phyloP scores from a whole-genome alignment of 2,888 invertebrate genomes.

The Phengaris alcon region DNA sequence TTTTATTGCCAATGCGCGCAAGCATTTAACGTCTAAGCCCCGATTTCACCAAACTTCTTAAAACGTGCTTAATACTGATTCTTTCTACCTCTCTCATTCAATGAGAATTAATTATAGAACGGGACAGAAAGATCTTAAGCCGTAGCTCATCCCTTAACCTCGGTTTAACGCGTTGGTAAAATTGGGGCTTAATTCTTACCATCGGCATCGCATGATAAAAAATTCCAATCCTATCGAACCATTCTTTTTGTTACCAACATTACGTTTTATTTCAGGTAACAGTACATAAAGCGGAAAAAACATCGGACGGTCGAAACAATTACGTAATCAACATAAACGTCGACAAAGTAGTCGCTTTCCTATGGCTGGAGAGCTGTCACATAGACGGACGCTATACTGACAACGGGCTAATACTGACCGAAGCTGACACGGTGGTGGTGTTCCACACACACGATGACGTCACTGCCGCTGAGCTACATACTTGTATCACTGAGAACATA shows the following conservation, averaged over 20 bases:
- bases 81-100: no score
- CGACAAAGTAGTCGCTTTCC: slow-evolving; percentile 81
- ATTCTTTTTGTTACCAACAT: not conserved
- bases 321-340: slow-evolving; percentile 55
- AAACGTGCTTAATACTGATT: no score
- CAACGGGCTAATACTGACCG: slow-evolving; percentile 84
- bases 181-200: no score
- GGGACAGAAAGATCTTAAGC: no score
- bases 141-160: no score
- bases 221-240: no score
- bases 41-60: no score
- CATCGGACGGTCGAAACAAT: slow-evolving; percentile 28
- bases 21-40: no score
- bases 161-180: no score
- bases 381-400: slow-evolving; percentile 84
- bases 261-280: slow-evolving; percentile 49
- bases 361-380: slow-evolving; percentile 82
- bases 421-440: slow-evolving; percentile 43
- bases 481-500: not conserved
- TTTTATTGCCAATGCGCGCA: no score
- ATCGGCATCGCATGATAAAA: no score
- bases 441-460: slow-evolving; percentile 47
- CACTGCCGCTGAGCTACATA: slow-evolving; percentile 46
- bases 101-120: no score
- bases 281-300: slow-evolving; percentile 42